Percentiles rank a stretch among this genome's conserved stretches.
Conservation (phyloP, 1,140 invertebrate species). For the Periplaneta americana region DNA sequence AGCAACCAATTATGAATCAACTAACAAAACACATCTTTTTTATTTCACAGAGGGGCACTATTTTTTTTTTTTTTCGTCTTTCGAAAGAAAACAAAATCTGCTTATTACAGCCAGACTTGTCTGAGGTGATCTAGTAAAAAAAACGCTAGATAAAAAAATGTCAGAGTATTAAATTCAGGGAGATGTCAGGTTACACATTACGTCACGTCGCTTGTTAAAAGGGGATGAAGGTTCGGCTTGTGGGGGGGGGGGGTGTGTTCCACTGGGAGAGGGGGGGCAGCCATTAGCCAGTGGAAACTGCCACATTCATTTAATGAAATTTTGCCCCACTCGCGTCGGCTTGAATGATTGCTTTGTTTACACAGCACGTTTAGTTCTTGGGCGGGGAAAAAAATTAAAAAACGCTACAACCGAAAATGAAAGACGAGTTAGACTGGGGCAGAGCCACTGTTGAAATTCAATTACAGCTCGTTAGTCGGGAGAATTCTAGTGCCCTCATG, state of each 20-base stretch:
- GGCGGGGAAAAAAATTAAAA: not conserved
- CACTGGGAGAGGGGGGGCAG: not conserved
- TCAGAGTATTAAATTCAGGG: not conserved
- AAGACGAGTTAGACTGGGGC: not conserved
- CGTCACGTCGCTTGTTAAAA: not conserved
- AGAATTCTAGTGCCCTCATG: too few relatives aligned
- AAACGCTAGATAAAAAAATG: not conserved
- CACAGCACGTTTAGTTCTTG: not conserved
- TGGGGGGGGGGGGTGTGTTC: not conserved
- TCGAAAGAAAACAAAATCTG: not conserved
- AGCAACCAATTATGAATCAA: not conserved
- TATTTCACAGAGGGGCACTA: not conserved
- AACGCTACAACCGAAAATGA: not conserved
- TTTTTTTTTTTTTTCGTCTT: too few relatives aligned
- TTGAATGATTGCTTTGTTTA: not conserved
- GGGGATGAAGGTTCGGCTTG: not conserved
- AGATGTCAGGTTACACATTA: not conserved
- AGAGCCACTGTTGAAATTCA: not conserved
- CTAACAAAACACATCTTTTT: not conserved
- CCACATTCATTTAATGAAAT: not conserved
- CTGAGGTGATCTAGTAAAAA: not conserved
- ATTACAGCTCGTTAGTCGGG: not conserved
- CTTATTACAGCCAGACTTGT: not conserved
- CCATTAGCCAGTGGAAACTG: not conserved
- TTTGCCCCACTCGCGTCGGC: not conserved